Evolutionary conservation across 2,888 invertebrate species (phyloP).

Genomic region (Nowickia ferox): DNA sequence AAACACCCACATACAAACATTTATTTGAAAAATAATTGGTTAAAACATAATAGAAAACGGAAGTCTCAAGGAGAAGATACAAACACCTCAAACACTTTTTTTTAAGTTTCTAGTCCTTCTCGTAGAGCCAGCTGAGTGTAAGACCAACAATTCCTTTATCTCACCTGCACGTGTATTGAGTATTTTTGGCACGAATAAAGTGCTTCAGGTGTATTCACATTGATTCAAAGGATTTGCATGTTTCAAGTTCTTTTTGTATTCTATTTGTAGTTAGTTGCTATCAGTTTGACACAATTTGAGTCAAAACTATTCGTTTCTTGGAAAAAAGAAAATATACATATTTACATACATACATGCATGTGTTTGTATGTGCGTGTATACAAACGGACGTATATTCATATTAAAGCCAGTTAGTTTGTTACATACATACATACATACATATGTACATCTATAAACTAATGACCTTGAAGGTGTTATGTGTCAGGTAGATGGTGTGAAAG

Average conservation of each 20-base stretch:
- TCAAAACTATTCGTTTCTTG: conserved; percentile 14
- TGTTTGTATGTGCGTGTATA: too few relatives aligned
- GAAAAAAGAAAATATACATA: neutral
- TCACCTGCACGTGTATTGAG: conserved; percentile 28
- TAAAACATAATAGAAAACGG: conserved; percentile 38
- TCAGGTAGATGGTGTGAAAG: too few relatives aligned
- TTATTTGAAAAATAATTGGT: conserved; percentile 28
- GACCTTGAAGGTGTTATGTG: neutral
- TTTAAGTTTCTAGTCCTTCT: conserved; percentile 9
- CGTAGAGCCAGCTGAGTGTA: conserved; percentile 3
- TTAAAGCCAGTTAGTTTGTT: conserved; percentile 1
- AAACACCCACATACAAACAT: neutral
- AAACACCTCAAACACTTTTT: conserved; percentile 40
- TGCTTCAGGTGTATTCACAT: conserved; percentile 32
- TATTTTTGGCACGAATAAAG: conserved; percentile 5
- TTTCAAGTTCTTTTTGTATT: conserved; percentile 23
- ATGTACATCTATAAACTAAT: neutral
- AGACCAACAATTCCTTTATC: conserved; percentile 41
- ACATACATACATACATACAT: neutral
- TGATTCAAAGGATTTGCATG: conserved; percentile 61
- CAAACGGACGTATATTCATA: neutral
- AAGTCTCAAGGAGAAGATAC: conserved; percentile 54
- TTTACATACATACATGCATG: neutral
- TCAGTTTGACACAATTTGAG: conserved; percentile 15
- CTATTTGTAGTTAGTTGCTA: conserved; percentile 13